Evolutionary conservation across 2,797 vertebrate genomes (phyloP).

Genomic region (Mallotus villosus): DNA sequence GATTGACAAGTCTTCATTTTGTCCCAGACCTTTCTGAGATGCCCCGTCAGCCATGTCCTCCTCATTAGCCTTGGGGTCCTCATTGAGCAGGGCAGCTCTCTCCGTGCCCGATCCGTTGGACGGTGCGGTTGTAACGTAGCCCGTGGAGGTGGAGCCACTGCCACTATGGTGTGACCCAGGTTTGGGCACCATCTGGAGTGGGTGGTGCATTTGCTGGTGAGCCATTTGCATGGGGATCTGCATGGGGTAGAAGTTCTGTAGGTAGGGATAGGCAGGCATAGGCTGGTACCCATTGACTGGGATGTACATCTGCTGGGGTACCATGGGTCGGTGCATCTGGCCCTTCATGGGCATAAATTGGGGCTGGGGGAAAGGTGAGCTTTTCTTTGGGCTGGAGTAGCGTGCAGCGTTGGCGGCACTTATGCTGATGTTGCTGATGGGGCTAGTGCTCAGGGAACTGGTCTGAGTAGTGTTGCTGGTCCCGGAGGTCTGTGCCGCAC

Average conservation of each 20-base stretch:
- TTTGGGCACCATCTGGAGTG: conserved; percentile 82
- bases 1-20: conserved; percentile 80
- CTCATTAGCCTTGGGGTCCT: conserved; percentile 70
- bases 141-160: conserved; percentile 95
- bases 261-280: conserved; percentile 89
- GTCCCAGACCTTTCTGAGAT: conserved; percentile 74
- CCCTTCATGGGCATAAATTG: conserved; percentile 92
- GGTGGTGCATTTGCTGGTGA: conserved; percentile 83
- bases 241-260: conserved; percentile 95
- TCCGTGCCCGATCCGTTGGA: conserved; percentile 86
- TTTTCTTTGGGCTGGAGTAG: conserved; percentile 90
- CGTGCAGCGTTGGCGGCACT: conserved; percentile 74
- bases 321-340: conserved; percentile 86
- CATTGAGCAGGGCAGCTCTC: conserved; percentile 79
- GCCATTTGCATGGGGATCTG: conserved; percentile 93
- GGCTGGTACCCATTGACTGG: conserved; percentile 96
- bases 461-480: conserved; percentile 94
- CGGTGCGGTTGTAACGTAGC: conserved; percentile 90
- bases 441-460: conserved; percentile 95
- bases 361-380: conserved; percentile 85
- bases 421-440: conserved; percentile 82
- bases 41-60: conserved; percentile 70
- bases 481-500: conserved; percentile 91
- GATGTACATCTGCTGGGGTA: conserved; percentile 92
- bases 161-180: conserved; percentile 92